Evolutionary conservation across 2,888 invertebrate species (phyloP), one percentile per base, ranked within the genome.

Genomic region (Bellardia pandia): DNA sequence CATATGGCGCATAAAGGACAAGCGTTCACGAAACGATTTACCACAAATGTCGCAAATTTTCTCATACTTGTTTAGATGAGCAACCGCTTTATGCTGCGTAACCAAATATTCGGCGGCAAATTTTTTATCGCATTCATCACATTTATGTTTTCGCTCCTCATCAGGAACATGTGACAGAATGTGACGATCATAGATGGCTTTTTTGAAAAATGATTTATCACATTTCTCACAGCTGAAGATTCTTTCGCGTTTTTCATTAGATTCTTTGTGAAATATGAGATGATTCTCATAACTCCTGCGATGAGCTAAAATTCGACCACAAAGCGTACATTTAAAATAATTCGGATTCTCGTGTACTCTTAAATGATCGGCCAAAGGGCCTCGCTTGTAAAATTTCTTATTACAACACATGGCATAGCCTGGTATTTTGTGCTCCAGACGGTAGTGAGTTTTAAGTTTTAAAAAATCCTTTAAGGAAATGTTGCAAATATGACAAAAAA

Each of bases 11-110:
- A 86, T 90, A 68, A 93, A 89, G n/a, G 91, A 90, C 45, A 91
- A 91, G 0, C 90, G 89, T 0, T 92, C 92, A 0, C 91, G 90
- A 58, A 93, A 90, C 0, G 91, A 90, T 82, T 93, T 93, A 3
- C 93, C 93, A 30, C 93, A 93, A 30, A 92, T 91, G 66, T 93
- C 92, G 86, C 93, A 93, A 23, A 93, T 91, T 87, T 92, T 92
- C 6, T 91, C 91, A 75, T 93, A 93, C 11, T 90, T 90, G 68
- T 92, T 90, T 53, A 92, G 88, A 80, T 93, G 93, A n/a, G 92
- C 92, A 48, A 91, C 85, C 40, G 91, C 37, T 13, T 60, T 62
- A 16, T 76, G 68, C 53, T 69, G 33, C 8, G 69, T 82, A 48
- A 56, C 42, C 23, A 81, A 42, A 48, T 42, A 33, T 3, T 64